Base-by-base conservation (phyloP, 2,888 invertebrate genomes). In the Sympetrum striolatum region DNA sequence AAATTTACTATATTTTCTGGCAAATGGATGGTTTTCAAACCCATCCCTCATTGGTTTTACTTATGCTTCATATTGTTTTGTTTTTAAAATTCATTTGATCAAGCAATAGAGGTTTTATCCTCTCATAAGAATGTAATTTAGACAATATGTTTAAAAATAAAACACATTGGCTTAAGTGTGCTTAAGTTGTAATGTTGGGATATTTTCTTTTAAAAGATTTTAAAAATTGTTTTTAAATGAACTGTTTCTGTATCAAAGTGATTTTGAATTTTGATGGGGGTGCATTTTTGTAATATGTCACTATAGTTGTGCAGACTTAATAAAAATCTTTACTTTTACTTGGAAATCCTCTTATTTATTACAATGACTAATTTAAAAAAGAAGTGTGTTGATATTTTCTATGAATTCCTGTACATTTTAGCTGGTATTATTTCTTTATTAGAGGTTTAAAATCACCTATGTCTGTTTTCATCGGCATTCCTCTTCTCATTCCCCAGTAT, bases 201-300 rank as follows among this genome's bases (percentile, higher is more conserved):
- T 12, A 73, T 31, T 31, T 73, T 73, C 0, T 73, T 0, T 31
- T 73, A 14, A 31, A 31, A 73, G 31, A 31, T 31, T 25, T 73
- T 73, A 31, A 64, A 64, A 73, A 31, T 73, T 73, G 73, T 73
- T 73, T 73, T 73, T 31, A 73, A 64, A 31, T 25, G 14, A 73
- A 31, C 31, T 73, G 8, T 73, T 31, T 25, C 73, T 73, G 31
- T 25, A 73, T 73, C 31, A 73, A 73, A 73, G 31, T 73, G 31
- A 73, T 25, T 73, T 73, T 31, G 73, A 73, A 73, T 73, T 10
- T 31, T 60, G 60, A 86, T 22, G 18, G 37, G 53, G 60, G 60
- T 86, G 86, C 86, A 86, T 86, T 86, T 86, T 86, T 86, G 86
- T 86, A 86, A 86, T 86, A 86, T 64, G 60, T 64, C 60, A 86